Conservation (phyloP, 2,113 vertebrate genomes). For the Perccottus glenii region DNA sequence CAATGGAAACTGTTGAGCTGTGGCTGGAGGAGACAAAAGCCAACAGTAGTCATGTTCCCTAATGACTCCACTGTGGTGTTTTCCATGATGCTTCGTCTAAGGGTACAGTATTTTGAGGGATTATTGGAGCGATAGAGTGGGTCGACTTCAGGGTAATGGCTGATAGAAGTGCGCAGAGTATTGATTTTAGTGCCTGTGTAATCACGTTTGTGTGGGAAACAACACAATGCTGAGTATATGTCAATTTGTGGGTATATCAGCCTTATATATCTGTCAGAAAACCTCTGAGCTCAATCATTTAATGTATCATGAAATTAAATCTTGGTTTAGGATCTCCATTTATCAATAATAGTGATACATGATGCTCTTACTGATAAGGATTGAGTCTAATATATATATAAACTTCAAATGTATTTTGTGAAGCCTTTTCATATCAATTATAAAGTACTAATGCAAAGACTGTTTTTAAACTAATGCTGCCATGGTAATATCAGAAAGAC, state of each 20-base stretch:
- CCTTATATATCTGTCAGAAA: background rate
- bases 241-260: background rate
- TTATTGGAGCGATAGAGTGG: slow-evolving; percentile 38
- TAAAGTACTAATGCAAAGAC: no score
- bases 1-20: slow-evolving; percentile 20
- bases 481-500: no score
- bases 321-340: background rate
- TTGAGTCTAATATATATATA: no score
- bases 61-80: slow-evolving; percentile 2
- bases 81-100: slow-evolving; percentile 16
- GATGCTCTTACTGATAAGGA: no score
- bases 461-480: no score
- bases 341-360: background rate
- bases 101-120: slow-evolving; percentile 9
- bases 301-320: background rate
- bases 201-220: slow-evolving; percentile 21
- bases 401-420: no score
- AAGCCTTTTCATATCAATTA: no score
- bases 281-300: background rate
- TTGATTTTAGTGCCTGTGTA: slow-evolving; percentile 45
- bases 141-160: slow-evolving; percentile 3
- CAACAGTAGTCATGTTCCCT: slow-evolving; percentile 11
- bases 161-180: slow-evolving; percentile 24
- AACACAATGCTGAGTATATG: background rate
- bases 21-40: background rate